These are phyloP conservation scores for Brachionus manjavacas DNA, from an alignment of 1,140 invertebrate genomes.

Conservation along the genomic window DNA sequence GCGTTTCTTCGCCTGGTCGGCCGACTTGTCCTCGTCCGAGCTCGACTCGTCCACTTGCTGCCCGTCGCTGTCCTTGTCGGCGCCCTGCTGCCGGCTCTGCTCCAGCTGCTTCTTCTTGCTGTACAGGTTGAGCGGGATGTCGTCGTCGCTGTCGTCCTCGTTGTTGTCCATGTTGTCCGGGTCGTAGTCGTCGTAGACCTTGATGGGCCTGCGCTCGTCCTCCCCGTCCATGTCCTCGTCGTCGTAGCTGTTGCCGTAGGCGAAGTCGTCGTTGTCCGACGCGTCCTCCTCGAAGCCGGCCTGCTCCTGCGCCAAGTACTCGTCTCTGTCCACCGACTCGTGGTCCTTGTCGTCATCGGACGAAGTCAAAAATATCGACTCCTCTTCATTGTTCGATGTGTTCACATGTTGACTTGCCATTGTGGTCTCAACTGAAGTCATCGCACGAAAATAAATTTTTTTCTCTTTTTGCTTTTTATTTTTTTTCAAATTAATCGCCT, in stretches of 20 bases:
- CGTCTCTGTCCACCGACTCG: neutral
- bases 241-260: neutral
- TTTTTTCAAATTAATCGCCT: neutral
- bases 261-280: neutral
- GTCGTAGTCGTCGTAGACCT: constrained; percentile 32
- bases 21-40: neutral
- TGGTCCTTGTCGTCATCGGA: constrained; percentile 37
- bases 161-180: constrained; percentile 13
- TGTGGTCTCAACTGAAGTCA: neutral
- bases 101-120: neutral
- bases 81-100: neutral
- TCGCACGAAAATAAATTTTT: neutral
- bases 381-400: constrained; percentile 13
- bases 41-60: neutral
- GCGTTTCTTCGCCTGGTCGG: neutral
- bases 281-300: neutral
- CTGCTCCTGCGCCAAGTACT: constrained; percentile 5
- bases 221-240: neutral
- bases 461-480: neutral
- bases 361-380: constrained; percentile 35
- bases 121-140: constrained; percentile 5
- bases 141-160: constrained; percentile 3
- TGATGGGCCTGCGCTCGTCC: neutral
- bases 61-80: neutral
- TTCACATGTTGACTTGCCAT: neutral